Base-by-base conservation (phyloP, 53 echinoderm and acorn worm genomes). In the Apostichopus leukothele region DNA sequence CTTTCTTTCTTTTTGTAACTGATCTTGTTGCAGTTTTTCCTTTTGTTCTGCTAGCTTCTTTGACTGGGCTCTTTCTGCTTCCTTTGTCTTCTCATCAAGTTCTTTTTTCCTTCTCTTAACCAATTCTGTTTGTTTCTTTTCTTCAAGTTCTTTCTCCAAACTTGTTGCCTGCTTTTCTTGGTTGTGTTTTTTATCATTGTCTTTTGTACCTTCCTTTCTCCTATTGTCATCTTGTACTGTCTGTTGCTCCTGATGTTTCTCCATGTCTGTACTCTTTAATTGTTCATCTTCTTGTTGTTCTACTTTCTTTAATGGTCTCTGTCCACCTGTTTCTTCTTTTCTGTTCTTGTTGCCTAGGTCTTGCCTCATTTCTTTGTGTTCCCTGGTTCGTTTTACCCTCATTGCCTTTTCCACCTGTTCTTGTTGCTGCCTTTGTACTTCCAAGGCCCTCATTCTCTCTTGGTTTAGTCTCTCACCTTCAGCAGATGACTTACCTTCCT, bases 381-480 rank as follows among this genome's bases (percentile, higher is more conserved):
- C 90, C 86, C 83, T 21, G 50, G 61, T 51, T 81, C 85, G 52
- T 23, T 87, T 87, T 52, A 75, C 88, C 26, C 75, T 20, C 52
- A 87, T n/a, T 21, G 88, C 88, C 11, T 51, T 87, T 7, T 87
- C 88, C 53, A 87, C 22, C 12, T 87, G 74, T 21, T 74, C 51
- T 50, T 53, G 55, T 53, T 73, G 52, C 21, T 75, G 52, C 9
- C 89, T 63, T 79, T 92, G 78, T 67, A 73, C 16, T 74, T 87
- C 92, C 54, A 92, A 53, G 23, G 76, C 88, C 50, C 51, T 87
- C 68, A 81, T 20, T 74, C 87, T 90, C 51, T 61, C 86, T 60
- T 78, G 78, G 0, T 77, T 53, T 50, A 74, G 79, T 75, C 88
- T 79, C 79, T 88, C 88, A 50, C 68, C 53, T n/a, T 88, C 75